Evolutionary conservation across 2,888 invertebrate genomes (phyloP).

Genomic region (Philopedon plagiatum): DNA sequence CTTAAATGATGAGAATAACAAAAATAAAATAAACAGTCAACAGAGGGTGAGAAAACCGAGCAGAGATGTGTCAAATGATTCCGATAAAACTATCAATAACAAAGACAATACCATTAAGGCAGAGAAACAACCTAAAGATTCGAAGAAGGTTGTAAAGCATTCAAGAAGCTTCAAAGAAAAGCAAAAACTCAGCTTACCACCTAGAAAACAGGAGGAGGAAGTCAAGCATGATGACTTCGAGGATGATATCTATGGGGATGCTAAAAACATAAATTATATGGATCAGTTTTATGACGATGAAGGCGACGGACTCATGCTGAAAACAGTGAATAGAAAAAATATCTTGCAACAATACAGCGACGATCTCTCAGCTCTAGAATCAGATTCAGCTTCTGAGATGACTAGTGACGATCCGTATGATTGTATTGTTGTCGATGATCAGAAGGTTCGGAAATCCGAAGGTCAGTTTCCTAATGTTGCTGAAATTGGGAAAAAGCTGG

Average conservation of each 20-base stretch:
- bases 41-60: conserved; percentile 65
- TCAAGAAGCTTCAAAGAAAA: conserved; percentile 46
- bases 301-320: conserved; percentile 78
- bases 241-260: conserved; percentile 53
- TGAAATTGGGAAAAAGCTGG: conserved; percentile 67
- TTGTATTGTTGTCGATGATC: conserved; percentile 84
- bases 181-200: conserved; percentile 55
- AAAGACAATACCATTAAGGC: conserved; percentile 55
- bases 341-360: conserved; percentile 80
- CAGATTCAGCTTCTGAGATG: conserved; percentile 75
- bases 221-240: conserved; percentile 47
- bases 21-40: conserved; percentile 54
- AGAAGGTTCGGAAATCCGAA: conserved; percentile 62
- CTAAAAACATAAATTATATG: conserved; percentile 63
- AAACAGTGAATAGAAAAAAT: conserved; percentile 81
- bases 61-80: conserved; percentile 66
- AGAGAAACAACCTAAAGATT: conserved; percentile 60
- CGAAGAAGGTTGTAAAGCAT: conserved; percentile 15
- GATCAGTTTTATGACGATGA: conserved; percentile 79
- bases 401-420: conserved; percentile 85
- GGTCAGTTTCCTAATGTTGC: conserved; percentile 69
- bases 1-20: conserved; percentile 72
- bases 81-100: conserved; percentile 66
- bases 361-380: conserved; percentile 71
- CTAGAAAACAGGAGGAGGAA: conserved; percentile 52